These are phyloP conservation scores for Campylomormyrus numenius DNA, from an alignment of 2,113 vertebrate species.

Conservation along the genomic window DNA sequence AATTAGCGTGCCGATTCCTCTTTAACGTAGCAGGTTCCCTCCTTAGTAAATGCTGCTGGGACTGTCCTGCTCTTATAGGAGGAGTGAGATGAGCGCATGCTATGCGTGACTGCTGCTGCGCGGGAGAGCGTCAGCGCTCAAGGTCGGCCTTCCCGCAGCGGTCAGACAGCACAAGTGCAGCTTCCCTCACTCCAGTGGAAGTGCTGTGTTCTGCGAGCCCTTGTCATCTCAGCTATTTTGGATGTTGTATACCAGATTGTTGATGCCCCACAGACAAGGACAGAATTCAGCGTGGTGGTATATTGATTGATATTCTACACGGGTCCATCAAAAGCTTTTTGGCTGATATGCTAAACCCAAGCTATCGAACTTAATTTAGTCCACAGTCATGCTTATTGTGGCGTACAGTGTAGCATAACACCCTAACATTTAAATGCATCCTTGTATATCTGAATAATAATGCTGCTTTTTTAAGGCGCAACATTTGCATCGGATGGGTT, in stretches of 20 bases:
- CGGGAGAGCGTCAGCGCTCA: not conserved
- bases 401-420: not conserved
- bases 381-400: not conserved
- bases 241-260: not conserved
- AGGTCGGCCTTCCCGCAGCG: not conserved
- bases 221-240: not conserved
- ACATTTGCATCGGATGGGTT: not conserved
- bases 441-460: not conserved
- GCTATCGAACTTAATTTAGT: not conserved
- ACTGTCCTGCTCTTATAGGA: not conserved
- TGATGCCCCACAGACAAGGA: not conserved
- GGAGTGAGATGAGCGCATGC: not conserved
- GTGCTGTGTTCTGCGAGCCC: not conserved
- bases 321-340: not conserved
- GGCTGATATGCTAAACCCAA: not conserved
- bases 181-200: not conserved
- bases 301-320: not conserved
- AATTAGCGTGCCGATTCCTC: not conserved
- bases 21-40: not conserved
- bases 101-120: not conserved
- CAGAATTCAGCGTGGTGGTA: not conserved
- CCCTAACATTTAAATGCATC: not conserved
- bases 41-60: not conserved
- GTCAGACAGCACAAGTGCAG: not conserved
- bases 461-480: not conserved